Evolutionary conservation across 2,888 invertebrate species (phyloP), one percentile per base, ranked within the genome.

Genomic region (Lottia gigantea): DNA sequence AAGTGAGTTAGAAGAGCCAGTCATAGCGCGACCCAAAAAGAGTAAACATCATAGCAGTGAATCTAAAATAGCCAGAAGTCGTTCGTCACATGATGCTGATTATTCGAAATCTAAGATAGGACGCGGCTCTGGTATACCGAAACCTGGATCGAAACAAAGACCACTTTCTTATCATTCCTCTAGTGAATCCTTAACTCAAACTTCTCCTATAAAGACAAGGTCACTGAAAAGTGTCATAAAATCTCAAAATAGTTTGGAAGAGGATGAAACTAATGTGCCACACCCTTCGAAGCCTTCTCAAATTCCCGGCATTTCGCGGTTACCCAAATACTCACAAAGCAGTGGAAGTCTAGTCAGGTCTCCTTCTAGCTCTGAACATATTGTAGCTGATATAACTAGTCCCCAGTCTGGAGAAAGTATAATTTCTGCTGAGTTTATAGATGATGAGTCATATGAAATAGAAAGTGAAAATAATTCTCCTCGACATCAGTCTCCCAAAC

Each of bases 371-470:
- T 55, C 55, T 55, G 55, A 55, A 14, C 55, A 55, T 23, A 55
- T 55, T 0, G 23, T 23, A 19, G 19, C 19, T 19, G 19, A 19
- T 14, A 55, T 55, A 23, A 55, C 55, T 55, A 55, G 55, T 55
- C 55, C 55, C 23, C 55, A 23, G 12, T 55, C 55, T 0, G 19
- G 19, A 23, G 55, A 55, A 55, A 23, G 23, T 4, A 40, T 40
- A 3, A 40, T 40, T 40, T 40, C 40, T 40, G 40, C 40, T 8
- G 55, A 55, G 23, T 63, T 70, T 26, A 63, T 65, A 23, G 25
- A 14, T 55, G 66, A 68, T 46, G 61, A 78, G 55, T 81, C 82
- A 25, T 80, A 79, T 75, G 75, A 78, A 70, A 72, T 76, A 12
- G 77, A 78, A 47, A 67, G 70, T n/a, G 67, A 71, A 26, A 64